Evolutionary conservation across 2,113 vertebrate genomes (phyloP).

Genomic region (Antigone vipio): DNA sequence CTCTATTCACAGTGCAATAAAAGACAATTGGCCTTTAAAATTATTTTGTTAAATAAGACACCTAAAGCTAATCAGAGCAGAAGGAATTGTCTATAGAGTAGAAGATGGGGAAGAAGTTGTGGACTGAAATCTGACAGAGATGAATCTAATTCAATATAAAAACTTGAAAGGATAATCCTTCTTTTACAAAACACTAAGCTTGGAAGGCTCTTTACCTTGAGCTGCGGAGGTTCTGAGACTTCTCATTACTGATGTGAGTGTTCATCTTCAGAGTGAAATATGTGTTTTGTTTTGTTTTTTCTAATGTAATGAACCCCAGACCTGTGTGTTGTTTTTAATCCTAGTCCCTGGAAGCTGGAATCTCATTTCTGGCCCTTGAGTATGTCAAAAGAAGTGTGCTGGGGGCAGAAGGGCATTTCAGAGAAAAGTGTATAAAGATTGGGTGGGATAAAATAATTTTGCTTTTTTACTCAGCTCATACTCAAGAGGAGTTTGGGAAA

Average conservation of each 20-base stretch:
- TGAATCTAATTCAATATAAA: background rate
- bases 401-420: background rate
- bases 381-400: background rate
- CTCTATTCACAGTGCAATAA: background rate
- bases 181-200: background rate
- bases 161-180: background rate
- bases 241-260: background rate
- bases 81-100: background rate
- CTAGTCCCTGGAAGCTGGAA: background rate
- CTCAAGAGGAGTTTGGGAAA: background rate
- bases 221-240: background rate
- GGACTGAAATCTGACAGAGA: background rate
- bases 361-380: background rate
- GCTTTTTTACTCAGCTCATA: background rate
- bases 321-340: background rate
- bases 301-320: background rate
- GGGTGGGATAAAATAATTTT: background rate
- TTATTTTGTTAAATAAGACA: background rate
- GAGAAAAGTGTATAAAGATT: background rate
- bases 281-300: background rate
- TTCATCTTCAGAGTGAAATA: background rate
- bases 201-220: background rate
- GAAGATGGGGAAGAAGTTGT: background rate
- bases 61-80: slow-evolving; percentile 35
- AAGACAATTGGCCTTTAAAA: slow-evolving; percentile 7